Percentiles rank a stretch among this genome's conserved stretches.
Evolutionary conservation across 2,113 vertebrate species (phyloP).

Genomic region (Oreotragus oreotragus): DNA sequence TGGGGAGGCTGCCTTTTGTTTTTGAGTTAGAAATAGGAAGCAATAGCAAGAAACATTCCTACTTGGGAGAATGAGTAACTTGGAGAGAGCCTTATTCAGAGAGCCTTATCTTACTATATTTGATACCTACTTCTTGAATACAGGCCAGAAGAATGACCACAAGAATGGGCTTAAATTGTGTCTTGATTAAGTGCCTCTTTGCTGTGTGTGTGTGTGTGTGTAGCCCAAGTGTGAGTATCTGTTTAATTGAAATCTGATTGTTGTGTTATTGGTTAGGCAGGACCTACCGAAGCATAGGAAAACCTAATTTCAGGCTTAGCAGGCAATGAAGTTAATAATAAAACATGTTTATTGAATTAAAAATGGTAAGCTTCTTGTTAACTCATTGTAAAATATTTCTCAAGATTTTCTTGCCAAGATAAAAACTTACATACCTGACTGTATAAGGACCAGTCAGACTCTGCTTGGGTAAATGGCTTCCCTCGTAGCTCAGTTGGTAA

Average conservation of each 20-base stretch:
- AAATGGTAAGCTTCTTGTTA: conserved; percentile 40
- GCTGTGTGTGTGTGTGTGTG: too few relatives aligned
- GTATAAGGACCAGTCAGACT: background rate
- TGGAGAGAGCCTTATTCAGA: background rate
- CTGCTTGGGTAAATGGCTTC: background rate
- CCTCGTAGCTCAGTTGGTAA: background rate
- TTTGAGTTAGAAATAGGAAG: background rate
- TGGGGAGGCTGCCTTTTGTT: background rate
- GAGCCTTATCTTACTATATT: background rate
- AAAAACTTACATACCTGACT: background rate
- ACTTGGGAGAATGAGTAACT: background rate
- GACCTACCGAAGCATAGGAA: conserved; percentile 28
- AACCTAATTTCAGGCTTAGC: conserved; percentile 59
- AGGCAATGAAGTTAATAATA: conserved; percentile 51
- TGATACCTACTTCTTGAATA: background rate
- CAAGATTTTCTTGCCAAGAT: conserved; percentile 45
- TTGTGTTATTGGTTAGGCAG: too few relatives aligned
- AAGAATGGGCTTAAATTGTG: background rate
- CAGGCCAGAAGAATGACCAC: background rate
- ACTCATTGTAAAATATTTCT: conserved; percentile 49
- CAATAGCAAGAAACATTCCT: background rate
- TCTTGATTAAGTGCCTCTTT: background rate
- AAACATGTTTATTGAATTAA: conserved; percentile 50
- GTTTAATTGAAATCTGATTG: too few relatives aligned
- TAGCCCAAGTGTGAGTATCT: too few relatives aligned